phyloP scores from a whole-genome alignment of 2,797 vertebrate species.

The Enoplosus armatus region DNA sequence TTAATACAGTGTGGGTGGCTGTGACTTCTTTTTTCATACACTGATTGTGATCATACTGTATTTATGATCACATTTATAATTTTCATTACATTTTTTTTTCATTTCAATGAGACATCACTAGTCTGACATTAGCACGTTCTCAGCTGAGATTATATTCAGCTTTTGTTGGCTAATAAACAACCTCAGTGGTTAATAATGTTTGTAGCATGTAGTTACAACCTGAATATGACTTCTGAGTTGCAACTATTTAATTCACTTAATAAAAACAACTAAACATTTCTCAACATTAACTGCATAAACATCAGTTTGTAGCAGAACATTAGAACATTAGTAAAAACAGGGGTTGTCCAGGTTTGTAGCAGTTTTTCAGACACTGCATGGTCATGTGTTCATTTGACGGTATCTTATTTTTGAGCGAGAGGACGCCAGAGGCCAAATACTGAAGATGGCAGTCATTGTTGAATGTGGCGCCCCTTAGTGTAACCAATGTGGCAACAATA shows the following conservation, averaged over 20 bases:
- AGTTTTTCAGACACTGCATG: neutral
- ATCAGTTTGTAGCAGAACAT: neutral
- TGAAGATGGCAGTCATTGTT: neutral
- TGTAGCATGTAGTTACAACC: neutral
- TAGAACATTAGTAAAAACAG: too few species aligned
- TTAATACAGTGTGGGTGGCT: neutral
- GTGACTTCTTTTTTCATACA: too few species aligned
- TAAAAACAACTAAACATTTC: neutral
- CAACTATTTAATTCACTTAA: neutral
- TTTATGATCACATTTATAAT: too few species aligned
- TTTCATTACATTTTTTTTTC: too few species aligned
- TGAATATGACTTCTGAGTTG: neutral
- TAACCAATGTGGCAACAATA: neutral
- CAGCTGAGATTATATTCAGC: neutral
- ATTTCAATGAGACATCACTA: too few species aligned
- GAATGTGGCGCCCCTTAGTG: conserved; percentile 62
- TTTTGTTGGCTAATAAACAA: neutral
- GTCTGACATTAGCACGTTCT: too few species aligned
- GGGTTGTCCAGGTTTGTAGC: neutral
- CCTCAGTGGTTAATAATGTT: neutral
- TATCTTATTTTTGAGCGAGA: neutral
- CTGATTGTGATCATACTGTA: too few species aligned
- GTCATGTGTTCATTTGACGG: neutral
- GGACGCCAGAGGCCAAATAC: neutral
- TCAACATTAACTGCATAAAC: neutral